phyloP scores from a whole-genome alignment of 2,888 invertebrate species.

The Chydorus sphaericus region DNA sequence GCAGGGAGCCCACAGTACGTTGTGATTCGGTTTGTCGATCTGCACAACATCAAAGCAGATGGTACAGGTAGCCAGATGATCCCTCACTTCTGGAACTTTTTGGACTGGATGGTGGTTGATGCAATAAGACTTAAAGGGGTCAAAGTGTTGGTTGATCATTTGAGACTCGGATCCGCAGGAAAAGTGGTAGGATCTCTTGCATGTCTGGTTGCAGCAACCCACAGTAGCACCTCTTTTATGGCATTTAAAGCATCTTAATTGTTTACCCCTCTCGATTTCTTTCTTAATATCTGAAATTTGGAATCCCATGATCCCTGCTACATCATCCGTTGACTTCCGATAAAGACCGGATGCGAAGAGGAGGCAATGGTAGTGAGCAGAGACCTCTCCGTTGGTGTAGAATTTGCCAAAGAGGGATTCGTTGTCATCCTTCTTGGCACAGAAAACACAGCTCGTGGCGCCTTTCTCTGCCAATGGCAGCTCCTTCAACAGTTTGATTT shows the following conservation, averaged over 20 bases:
- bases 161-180: conserved; percentile 51
- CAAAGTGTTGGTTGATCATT: conserved; percentile 46
- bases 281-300: conserved; percentile 46
- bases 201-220: conserved; percentile 48
- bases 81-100: conserved; percentile 30
- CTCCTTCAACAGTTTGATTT: no score
- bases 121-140: conserved; percentile 47
- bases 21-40: conserved; percentile 19
- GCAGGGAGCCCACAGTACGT: conserved; percentile 55
- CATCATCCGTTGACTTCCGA: conserved; percentile 47
- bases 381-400: conserved; percentile 28
- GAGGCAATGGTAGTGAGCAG: conserved; percentile 58
- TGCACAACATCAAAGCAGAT: conserved; percentile 3
- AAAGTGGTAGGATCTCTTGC: conserved; percentile 54
- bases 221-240: conserved; percentile 49
- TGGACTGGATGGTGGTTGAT: conserved; percentile 41
- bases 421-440: background rate
- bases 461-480: no score
- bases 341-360: conserved; percentile 53
- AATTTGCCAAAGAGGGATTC: conserved; percentile 11
- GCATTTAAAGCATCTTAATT: conserved; percentile 55
- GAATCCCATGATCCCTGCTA: conserved; percentile 59
- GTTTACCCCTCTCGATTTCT: conserved; percentile 47
- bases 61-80: background rate
- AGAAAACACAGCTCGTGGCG: no score